A percentile compares a stretch with the other conserved stretches of the same genome.
Evolutionary conservation across 2,888 invertebrate genomes (phyloP).

Genomic region (Acanthacorydalis orientalis): DNA sequence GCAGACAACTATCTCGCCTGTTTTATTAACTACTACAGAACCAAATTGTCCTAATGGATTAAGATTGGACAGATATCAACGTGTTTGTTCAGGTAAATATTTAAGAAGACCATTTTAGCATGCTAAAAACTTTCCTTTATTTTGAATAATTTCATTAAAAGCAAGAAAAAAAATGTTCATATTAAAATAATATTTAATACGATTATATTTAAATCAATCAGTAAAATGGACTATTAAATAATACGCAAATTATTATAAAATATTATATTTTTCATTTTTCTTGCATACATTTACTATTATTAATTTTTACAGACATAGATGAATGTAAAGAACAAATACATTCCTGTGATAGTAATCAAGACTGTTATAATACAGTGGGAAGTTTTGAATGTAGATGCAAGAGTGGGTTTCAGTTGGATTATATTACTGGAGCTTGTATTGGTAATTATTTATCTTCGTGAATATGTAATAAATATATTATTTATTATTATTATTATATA

Average conservation of each 20-base stretch:
- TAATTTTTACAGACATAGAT: conserved; percentile 37
- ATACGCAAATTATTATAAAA: too few species aligned
- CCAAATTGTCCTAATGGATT: conserved; percentile 5
- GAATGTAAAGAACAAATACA: conserved; percentile 40
- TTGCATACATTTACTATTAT: neutral
- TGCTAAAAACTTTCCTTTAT: neutral
- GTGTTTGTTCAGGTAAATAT: too few species aligned
- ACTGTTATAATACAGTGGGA: conserved; percentile 52
- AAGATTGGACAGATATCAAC: too few species aligned
- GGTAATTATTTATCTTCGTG: conserved; percentile 33
- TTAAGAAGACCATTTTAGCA: neutral
- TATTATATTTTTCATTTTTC: too few species aligned
- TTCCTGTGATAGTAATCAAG: conserved; percentile 42
- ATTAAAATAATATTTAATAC: too few species aligned
- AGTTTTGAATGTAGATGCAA: conserved; percentile 48
- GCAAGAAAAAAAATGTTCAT: too few species aligned
- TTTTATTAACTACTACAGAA: conserved; percentile 9
- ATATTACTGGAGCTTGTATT: conserved; percentile 41
- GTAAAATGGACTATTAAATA: too few species aligned
- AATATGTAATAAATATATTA: too few species aligned
- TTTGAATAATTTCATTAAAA: too few species aligned
- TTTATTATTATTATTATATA: too few species aligned
- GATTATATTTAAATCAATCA: too few species aligned
- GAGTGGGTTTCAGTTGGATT: conserved; percentile 43
- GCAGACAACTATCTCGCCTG: conserved; percentile 2